Conservation (phyloP, 2,113 vertebrate genomes). For the Zosterops pallidus region DNA sequence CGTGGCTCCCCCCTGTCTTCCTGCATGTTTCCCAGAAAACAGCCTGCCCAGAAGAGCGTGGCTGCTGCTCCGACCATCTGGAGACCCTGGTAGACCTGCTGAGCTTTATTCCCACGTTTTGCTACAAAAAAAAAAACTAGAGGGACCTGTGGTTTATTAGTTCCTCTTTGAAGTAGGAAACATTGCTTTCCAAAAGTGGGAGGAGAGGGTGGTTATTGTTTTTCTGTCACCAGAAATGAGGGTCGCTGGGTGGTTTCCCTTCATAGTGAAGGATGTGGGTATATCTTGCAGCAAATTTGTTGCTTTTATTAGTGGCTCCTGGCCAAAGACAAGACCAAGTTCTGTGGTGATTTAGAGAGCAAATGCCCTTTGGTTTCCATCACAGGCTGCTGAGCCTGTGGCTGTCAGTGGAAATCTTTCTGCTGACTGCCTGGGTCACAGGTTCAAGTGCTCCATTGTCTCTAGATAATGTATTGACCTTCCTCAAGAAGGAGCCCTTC, state of each 20-base stretch:
- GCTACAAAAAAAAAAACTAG: not conserved
- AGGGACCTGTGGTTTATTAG: not conserved
- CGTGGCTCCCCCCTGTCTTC: not conserved
- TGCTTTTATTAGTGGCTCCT: constrained; percentile 16
- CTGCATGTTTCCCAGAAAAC: constrained; percentile 46
- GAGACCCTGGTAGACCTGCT: constrained; percentile 84
- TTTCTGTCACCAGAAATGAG: constrained; percentile 54
- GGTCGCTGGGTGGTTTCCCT: constrained; percentile 39
- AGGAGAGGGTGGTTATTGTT: not conserved
- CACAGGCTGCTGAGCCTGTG: not conserved
- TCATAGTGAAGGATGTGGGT: constrained; percentile 61
- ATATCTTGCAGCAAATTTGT: constrained; percentile 42
- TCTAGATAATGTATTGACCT: not conserved
- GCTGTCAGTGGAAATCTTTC: not conserved
- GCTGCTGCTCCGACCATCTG: constrained; percentile 67
- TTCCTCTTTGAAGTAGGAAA: constrained; percentile 67
- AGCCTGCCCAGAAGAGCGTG: constrained; percentile 13
- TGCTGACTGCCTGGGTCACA: constrained; percentile 1
- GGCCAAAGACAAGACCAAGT: constrained; percentile 1
- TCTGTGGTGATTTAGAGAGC: not conserved
- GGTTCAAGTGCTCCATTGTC: constrained; percentile 40
- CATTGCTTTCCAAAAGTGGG: constrained; percentile 48
- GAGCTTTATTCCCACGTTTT: not conserved
- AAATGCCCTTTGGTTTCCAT: not conserved
- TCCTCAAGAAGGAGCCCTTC: constrained; percentile 16